Conservation (phyloP, 2,888 invertebrate species). For the Oegoconia quadripuncta region DNA sequence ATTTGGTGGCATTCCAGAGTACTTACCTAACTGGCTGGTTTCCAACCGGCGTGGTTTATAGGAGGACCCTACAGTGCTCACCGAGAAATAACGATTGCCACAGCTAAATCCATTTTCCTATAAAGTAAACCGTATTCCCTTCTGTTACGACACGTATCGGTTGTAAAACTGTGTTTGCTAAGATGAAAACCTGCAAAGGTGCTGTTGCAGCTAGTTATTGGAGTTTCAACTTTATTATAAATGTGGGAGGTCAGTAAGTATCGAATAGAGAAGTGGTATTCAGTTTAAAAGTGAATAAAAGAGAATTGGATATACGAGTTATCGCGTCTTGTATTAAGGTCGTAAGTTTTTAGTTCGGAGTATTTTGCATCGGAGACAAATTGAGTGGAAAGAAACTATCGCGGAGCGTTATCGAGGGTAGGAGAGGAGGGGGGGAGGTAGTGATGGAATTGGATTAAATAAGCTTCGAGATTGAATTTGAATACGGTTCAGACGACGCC, state of each 20-base stretch:
- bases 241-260: too few relatives aligned
- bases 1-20: not conserved
- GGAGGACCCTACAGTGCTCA: conserved; percentile 41
- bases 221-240: too few relatives aligned
- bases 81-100: conserved; percentile 46
- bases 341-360: conserved; percentile 33
- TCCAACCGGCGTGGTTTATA: conserved; percentile 38
- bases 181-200: conserved; percentile 16
- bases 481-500: too few relatives aligned
- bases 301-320: conserved; percentile 42
- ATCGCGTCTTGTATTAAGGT: conserved; percentile 38
- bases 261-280: too few relatives aligned
- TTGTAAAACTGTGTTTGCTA: conserved; percentile 4
- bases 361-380: conserved; percentile 47
- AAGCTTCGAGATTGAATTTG: too few relatives aligned
- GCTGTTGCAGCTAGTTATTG: conserved; percentile 8
- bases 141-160: conserved; percentile 5
- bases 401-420: not conserved
- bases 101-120: conserved; percentile 2
- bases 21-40: conserved; percentile 27
- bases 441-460: not conserved
- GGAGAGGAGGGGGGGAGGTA: not conserved
- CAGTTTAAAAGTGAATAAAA: conserved; percentile 40
- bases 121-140: conserved; percentile 3
- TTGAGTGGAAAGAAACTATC: conserved; percentile 24